Evolutionary conservation across 2,113 vertebrate genomes (phyloP).

Genomic region (Sorex fumeus): DNA sequence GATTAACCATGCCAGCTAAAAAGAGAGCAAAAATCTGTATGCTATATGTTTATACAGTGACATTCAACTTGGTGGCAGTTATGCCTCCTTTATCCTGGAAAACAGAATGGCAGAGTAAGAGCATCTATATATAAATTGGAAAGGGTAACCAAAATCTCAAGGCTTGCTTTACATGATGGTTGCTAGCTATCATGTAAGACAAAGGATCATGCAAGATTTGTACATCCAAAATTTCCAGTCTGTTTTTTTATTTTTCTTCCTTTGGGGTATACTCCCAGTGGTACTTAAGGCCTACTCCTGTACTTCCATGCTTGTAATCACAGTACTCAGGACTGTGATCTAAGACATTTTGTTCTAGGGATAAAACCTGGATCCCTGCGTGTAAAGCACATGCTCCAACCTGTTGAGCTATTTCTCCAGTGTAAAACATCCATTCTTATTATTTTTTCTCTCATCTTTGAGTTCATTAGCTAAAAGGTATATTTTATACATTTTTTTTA

Average conservation of each 20-base stretch:
- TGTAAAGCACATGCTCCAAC: no score
- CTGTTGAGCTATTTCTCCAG: no score
- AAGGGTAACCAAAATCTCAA: neutral
- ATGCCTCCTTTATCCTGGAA: constrained; percentile 17
- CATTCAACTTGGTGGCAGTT: neutral
- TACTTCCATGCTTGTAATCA: no score
- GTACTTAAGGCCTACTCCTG: no score
- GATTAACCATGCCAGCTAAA: neutral
- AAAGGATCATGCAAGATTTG: neutral
- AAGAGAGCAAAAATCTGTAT: neutral
- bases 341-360: no score
- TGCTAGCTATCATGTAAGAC: neutral
- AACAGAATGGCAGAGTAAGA: neutral
- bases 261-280: no score
- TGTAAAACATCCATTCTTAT: no score
- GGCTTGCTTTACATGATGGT: neutral
- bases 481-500: neutral
- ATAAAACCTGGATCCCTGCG: no score
- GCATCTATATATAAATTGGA: neutral
- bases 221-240: neutral
- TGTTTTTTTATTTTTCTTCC: no score
- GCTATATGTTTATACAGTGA: neutral
- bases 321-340: no score
- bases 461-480: no score
- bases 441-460: no score